Percentiles rank a stretch among this genome's conserved stretches.
These are phyloP conservation scores for Macrobrachium rosenbergii DNA, from an alignment of 1,140 invertebrate genomes.

Conservation along the genomic window DNA sequence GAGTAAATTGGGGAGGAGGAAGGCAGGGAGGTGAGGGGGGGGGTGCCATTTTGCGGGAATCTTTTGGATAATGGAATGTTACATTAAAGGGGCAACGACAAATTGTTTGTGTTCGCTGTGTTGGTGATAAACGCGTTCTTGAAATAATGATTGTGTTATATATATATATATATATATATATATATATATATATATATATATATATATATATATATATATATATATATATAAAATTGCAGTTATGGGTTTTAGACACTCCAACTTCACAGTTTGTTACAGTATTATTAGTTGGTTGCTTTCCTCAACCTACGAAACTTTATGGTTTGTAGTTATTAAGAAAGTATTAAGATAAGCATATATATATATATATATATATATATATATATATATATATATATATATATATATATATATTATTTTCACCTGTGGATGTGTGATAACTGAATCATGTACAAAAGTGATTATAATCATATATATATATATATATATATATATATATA, in stretches of 20 bases:
- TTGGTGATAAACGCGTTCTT: slow-evolving; percentile 47
- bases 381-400: slow-evolving; percentile 21
- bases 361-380: not conserved
- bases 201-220: slow-evolving; percentile 30
- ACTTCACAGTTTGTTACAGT: too few relatives aligned
- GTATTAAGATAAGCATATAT: too few relatives aligned
- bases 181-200: slow-evolving; percentile 20
- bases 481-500: slow-evolving; percentile 28
- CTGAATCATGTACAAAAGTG: too few relatives aligned
- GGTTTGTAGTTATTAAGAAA: not conserved
- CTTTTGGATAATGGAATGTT: too few relatives aligned
- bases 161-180: slow-evolving; percentile 25
- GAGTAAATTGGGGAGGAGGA: too few relatives aligned
- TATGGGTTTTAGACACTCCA: too few relatives aligned
- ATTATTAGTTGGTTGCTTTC: not conserved
- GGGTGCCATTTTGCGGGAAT: too few relatives aligned
- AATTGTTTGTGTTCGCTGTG: slow-evolving; percentile 52
- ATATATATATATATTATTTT: not conserved
- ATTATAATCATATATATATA: too few relatives aligned
- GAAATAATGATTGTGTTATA: too few relatives aligned
- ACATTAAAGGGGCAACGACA: not conserved
- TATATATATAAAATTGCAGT: not conserved
- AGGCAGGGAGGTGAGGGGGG: too few relatives aligned
- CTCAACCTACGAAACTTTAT: too few relatives aligned
- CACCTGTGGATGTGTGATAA: too few relatives aligned